A percentile compares a stretch with the other conserved stretches of the same genome.
Evolutionary conservation across 2,888 invertebrate species (phyloP).

Genomic region (Anarsia innoxiella): DNA sequence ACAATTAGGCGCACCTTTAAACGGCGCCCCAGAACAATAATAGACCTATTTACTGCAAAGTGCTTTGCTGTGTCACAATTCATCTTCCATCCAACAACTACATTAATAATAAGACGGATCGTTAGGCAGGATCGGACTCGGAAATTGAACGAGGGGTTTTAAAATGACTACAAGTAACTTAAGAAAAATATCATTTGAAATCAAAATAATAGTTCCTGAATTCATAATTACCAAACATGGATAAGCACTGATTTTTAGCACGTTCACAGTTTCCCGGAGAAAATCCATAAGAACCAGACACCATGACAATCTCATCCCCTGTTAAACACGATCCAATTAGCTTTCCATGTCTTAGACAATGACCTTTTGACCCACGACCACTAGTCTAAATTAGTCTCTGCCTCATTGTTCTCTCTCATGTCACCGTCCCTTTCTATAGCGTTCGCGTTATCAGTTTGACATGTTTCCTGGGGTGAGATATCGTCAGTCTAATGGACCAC

Average conservation of each 20-base stretch:
- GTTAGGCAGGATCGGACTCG: slow-evolving; percentile 14
- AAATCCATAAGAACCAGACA: no score
- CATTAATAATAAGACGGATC: slow-evolving; percentile 64
- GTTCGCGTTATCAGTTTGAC: slow-evolving; percentile 46
- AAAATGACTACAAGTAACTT: no score
- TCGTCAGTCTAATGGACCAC: slow-evolving; percentile 20
- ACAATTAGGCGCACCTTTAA: slow-evolving; percentile 27
- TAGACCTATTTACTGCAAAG: slow-evolving; percentile 59
- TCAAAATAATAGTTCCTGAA: no score
- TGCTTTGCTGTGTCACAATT: slow-evolving; percentile 70
- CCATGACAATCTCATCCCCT: no score
- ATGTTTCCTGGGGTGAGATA: slow-evolving; percentile 32
- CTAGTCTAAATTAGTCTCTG: no score
- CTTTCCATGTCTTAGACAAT: no score
- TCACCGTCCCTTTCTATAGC: slow-evolving; percentile 25
- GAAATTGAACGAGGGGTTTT: background rate
- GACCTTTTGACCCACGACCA: no score
- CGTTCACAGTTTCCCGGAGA: no score
- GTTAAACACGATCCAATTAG: no score
- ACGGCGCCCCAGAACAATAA: slow-evolving; percentile 46
- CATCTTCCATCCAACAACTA: slow-evolving; percentile 56
- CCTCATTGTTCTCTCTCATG: slow-evolving; percentile 30
- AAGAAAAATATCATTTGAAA: no score
- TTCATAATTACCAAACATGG: no score
- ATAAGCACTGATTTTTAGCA: no score